Conservation (phyloP, 2,888 invertebrate species). For the Eretmocerus hayati region DNA sequence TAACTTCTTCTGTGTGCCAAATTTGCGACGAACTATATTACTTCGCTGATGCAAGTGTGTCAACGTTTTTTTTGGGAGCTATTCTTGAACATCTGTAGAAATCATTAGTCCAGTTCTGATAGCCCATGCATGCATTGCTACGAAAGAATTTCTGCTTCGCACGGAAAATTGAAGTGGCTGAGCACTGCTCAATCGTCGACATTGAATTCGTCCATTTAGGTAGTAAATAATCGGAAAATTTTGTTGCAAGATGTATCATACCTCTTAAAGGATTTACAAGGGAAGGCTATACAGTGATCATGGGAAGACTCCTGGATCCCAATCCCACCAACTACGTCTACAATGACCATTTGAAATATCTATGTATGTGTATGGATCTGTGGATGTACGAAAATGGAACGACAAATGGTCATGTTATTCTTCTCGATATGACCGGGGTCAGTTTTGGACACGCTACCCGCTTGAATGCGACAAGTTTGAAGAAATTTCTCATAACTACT, state of each 20-base stretch:
- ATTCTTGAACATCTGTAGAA: too few species aligned
- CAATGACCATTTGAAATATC: conserved; percentile 33
- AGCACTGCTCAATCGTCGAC: too few species aligned
- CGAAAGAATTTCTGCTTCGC: too few species aligned
- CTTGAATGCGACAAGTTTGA: conserved; percentile 49
- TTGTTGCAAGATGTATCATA: neutral
- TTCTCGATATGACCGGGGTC: conserved; percentile 56
- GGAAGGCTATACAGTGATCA: conserved; percentile 53
- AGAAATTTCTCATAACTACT: neutral
- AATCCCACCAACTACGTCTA: conserved; percentile 56
- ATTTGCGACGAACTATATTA: too few species aligned
- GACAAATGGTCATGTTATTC: conserved; percentile 54
- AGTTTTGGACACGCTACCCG: conserved; percentile 58
- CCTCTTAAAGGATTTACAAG: conserved; percentile 49
- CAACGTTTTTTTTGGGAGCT: too few species aligned
- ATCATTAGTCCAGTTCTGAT: too few species aligned
- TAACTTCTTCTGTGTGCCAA: too few species aligned
- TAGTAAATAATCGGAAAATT: too few species aligned
- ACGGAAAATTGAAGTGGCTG: too few species aligned
- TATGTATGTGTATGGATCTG: conserved; percentile 42
- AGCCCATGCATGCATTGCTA: too few species aligned
- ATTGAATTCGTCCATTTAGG: too few species aligned
- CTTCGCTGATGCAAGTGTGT: too few species aligned
- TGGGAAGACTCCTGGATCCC: conserved; percentile 50
- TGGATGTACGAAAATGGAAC: conserved; percentile 52